Base-by-base conservation (phyloP, 2,888 invertebrate species). In the Campoplex nolae region DNA sequence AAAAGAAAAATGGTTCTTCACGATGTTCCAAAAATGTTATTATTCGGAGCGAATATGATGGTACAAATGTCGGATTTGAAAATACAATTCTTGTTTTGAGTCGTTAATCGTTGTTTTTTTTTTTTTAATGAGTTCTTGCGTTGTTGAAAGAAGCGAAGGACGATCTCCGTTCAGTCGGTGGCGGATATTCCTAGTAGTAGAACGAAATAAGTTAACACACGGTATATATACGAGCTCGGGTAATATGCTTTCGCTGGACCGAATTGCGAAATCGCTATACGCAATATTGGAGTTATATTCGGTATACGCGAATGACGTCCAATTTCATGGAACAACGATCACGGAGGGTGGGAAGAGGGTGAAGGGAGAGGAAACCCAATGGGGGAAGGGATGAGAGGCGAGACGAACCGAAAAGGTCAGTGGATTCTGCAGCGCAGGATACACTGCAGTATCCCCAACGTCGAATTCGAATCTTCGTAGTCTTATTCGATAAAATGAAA, bases 281-380 rank as follows among this genome's bases (percentile, higher is more conserved):
- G 48, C 48, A 76, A 83, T 76, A 76, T 70, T 62, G 70, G 48
- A 83, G 89, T 89, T 91, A 91, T 90, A 90, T 91, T 89, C 89
- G 89, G 88, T 89, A 87, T 79, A 90, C 90, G 90, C 90, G 91
- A 91, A 91, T 91, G 91, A 91, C 91, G 91, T 91, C 88, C 91
- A 91, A 91, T 91, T 91, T 91, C 91, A 91, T 91, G 91, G 91
- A 91, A 90, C 91, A 91, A 91, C 91, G 91, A 90, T 90, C 90
- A 91, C 91, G 91, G 85, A 84, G 90, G 88, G 88, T 84, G 77
- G 32, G 28, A 51, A 35, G 51, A 42, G 58, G 88, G 88, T 84
- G 77, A 32, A 42, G 65, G 48, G 51, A 42, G 58, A 68, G 45
- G 56, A 6, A 58, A 48, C n/a, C 23, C 13, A 76, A 58, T 38